Evolutionary conservation across 2,888 invertebrate species (phyloP).

Genomic region (Meta bourneti): DNA sequence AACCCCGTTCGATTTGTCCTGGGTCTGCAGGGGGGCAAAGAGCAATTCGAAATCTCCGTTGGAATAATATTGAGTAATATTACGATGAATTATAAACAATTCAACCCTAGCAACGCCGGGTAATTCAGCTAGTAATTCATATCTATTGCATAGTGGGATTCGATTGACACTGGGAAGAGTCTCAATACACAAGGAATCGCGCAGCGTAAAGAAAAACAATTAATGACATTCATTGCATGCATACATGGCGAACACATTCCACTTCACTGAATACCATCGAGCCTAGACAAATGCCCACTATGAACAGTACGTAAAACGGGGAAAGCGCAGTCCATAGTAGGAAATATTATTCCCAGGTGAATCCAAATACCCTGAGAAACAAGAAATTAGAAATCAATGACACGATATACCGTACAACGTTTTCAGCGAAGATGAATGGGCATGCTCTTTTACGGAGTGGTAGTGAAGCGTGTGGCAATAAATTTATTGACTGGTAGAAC

Average conservation of each 20-base stretch:
- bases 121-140: too few species aligned
- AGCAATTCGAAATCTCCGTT: too few species aligned
- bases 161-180: too few species aligned
- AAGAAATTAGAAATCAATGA: neutral
- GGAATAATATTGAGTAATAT: too few species aligned
- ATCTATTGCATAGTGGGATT: too few species aligned
- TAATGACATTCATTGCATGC: neutral
- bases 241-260: neutral
- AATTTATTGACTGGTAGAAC: constrained; percentile 8
- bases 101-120: too few species aligned
- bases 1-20: too few species aligned
- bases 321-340: neutral
- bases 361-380: neutral
- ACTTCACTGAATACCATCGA: neutral
- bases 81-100: too few species aligned
- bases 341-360: neutral
- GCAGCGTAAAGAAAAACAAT: too few species aligned
- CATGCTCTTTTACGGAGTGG: neutral
- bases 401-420: constrained; percentile 3
- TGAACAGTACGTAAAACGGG: neutral
- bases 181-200: too few species aligned
- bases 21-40: too few species aligned
- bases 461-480: neutral
- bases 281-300: neutral
- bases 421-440: constrained; percentile 6